A percentile compares a stretch with the other conserved stretches of the same genome.
Conservation (phyloP, 2,113 vertebrate genomes). For the Petrocephalus zakoni region DNA sequence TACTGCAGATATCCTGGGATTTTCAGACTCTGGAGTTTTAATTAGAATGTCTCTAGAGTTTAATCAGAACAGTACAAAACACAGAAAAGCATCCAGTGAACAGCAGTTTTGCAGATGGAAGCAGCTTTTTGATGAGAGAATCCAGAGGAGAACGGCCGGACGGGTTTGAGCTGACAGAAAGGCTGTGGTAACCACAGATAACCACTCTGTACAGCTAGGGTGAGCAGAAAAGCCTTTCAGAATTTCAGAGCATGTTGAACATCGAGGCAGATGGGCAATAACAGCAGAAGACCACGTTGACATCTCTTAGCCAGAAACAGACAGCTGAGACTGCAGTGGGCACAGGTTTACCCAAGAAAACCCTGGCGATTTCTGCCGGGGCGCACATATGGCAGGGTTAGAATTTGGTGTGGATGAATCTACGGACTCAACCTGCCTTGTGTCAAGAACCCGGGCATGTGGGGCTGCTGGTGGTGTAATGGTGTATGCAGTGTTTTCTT, state of each 20-base stretch:
- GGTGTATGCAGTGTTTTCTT: neutral
- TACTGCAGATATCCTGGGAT: neutral
- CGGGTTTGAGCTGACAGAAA: neutral
- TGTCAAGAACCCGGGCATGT: neutral
- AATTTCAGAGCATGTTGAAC: neutral
- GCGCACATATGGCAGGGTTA: neutral
- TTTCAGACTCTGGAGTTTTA: neutral
- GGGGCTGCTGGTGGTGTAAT: neutral
- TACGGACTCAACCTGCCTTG: neutral
- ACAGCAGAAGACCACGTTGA: neutral
- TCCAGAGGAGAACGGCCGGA: neutral
- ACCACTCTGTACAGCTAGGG: neutral
- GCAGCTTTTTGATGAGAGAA: neutral
- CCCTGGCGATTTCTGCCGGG: neutral
- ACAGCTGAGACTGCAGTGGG: neutral
- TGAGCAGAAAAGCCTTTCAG: neutral
- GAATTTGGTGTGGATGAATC: neutral
- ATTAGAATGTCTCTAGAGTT: neutral
- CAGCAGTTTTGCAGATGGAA: too few relatives aligned
- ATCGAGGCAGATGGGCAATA: neutral
- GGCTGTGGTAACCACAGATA: neutral
- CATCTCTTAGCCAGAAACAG: neutral
- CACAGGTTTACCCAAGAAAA: neutral
- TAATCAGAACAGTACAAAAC: neutral
- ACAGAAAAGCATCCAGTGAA: neutral